These are phyloP conservation scores for Eira barbara DNA, from an alignment of 2,113 vertebrate genomes.

Conservation along the genomic window DNA sequence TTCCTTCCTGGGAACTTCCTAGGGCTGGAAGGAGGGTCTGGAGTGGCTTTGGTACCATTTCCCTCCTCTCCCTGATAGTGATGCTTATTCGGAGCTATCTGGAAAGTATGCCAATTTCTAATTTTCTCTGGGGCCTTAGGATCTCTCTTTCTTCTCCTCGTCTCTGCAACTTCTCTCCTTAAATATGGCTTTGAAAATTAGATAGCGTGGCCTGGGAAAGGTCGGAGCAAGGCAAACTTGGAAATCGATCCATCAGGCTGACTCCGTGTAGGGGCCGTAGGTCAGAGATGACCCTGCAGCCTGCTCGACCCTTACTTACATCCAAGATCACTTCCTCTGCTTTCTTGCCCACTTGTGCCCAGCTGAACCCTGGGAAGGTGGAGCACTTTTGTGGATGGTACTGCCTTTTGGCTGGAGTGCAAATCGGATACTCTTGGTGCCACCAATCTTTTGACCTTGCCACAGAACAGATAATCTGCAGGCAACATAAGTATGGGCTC, in stretches of 20 bases:
- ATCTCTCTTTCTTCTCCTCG: constrained; percentile 7
- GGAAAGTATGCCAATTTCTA: constrained; percentile 46
- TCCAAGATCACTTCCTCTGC: constrained; percentile 22
- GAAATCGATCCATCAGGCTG: constrained; percentile 45
- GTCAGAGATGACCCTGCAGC: not conserved
- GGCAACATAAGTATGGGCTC: not conserved
- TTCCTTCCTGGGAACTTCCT: no score
- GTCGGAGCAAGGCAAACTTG: constrained; percentile 9
- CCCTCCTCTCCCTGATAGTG: not conserved
- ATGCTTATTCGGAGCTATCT: constrained; percentile 37
- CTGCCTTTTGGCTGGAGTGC: not conserved
- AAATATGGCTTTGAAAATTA: constrained; percentile 71
- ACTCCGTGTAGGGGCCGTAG: not conserved
- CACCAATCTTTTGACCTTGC: not conserved
- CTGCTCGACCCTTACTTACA: not conserved
- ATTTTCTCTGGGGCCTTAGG: constrained; percentile 62
- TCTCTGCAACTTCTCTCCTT: not conserved
- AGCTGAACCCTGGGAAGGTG: not conserved
- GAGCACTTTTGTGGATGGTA: not conserved
- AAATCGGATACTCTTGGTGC: not conserved
- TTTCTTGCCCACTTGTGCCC: not conserved
- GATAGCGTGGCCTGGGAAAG: constrained; percentile 35
- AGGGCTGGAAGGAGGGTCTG: not conserved
- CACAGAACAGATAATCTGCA: not conserved
- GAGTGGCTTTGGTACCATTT: not conserved